Percentiles rank a stretch among this genome's conserved stretches.
These are phyloP conservation scores for Diaprepes abbreviatus DNA, from an alignment of 2,888 invertebrate genomes.

Conservation along the genomic window DNA sequence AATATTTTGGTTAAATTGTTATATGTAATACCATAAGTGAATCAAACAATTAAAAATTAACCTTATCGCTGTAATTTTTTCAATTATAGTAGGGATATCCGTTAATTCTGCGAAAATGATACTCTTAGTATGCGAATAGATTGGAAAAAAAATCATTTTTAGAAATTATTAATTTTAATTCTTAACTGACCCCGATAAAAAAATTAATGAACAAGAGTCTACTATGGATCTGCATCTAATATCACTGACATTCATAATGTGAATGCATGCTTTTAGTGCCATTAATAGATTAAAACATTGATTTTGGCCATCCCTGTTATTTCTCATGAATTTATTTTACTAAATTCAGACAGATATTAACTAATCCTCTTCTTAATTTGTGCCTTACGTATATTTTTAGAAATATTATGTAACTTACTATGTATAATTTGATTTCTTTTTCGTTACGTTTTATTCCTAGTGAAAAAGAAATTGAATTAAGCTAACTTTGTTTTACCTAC, in stretches of 20 bases:
- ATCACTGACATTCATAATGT: not conserved
- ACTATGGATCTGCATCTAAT: not conserved
- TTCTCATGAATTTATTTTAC: slow-evolving; percentile 43
- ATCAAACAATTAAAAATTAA: too few relatives aligned
- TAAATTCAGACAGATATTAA: slow-evolving; percentile 33
- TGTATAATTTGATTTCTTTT: slow-evolving; percentile 60
- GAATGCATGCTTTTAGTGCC: slow-evolving; percentile 24
- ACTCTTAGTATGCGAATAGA: too few relatives aligned
- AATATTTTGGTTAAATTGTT: too few relatives aligned
- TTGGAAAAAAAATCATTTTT: too few relatives aligned
- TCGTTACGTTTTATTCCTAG: slow-evolving; percentile 61
- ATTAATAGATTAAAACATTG: slow-evolving; percentile 28
- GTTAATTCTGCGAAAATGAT: too few relatives aligned
- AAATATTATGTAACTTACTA: slow-evolving; percentile 46
- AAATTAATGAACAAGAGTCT: not conserved
- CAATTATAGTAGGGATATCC: too few relatives aligned
- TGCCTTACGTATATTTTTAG: slow-evolving; percentile 47
- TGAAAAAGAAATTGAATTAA: slow-evolving; percentile 63
- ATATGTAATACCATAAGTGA: too few relatives aligned
- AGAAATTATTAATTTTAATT: too few relatives aligned
- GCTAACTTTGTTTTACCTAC: slow-evolving; percentile 1
- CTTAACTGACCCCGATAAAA: too few relatives aligned
- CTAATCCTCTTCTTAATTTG: slow-evolving; percentile 29
- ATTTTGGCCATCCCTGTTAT: slow-evolving; percentile 26
- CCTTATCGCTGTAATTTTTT: too few relatives aligned